These are phyloP conservation scores for Dryomyza anilis DNA, from an alignment of 2,888 invertebrate genomes.

Conservation along the genomic window DNA sequence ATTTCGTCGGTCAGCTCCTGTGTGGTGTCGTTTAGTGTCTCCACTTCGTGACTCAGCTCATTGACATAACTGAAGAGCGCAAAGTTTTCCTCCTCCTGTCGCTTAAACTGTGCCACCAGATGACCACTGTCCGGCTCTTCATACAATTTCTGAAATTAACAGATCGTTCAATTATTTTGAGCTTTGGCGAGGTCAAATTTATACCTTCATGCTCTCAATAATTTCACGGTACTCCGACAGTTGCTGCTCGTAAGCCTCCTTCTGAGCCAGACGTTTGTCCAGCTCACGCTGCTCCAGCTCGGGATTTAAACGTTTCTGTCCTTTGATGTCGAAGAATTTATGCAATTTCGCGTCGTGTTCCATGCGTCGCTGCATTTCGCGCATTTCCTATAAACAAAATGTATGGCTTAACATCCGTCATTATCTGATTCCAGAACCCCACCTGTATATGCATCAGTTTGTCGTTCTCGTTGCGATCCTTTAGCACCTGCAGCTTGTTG, in stretches of 20 bases:
- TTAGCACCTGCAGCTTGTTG: slow-evolving; percentile 78
- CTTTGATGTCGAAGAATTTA: slow-evolving; percentile 84
- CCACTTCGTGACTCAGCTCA: slow-evolving; percentile 83
- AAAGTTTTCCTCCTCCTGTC: slow-evolving; percentile 89
- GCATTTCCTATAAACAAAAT: slow-evolving; percentile 71
- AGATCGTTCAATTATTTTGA: neutral
- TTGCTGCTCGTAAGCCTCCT: slow-evolving; percentile 72
- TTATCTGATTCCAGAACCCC: neutral
- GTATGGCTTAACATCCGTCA: neutral
- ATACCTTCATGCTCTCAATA: slow-evolving; percentile 74
- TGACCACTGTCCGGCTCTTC: slow-evolving; percentile 71
- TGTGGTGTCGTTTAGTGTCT: slow-evolving; percentile 73
- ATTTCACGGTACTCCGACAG: slow-evolving; percentile 77
- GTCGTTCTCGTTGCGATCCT: slow-evolving; percentile 78
- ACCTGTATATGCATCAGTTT: slow-evolving; percentile 69
- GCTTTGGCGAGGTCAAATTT: neutral
- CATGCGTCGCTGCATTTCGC: slow-evolving; percentile 82
- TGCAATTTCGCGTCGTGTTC: slow-evolving; percentile 85
- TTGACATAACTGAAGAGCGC: slow-evolving; percentile 90
- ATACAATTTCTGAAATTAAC: slow-evolving; percentile 51
- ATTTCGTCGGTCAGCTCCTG: slow-evolving; percentile 69
- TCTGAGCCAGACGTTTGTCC: slow-evolving; percentile 71
- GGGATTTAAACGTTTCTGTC: slow-evolving; percentile 76
- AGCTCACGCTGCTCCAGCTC: slow-evolving; percentile 77
- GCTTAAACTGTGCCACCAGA: slow-evolving; percentile 76